Evolutionary conservation across 2,113 vertebrate genomes (phyloP).

Genomic region (Sula dactylatra): DNA sequence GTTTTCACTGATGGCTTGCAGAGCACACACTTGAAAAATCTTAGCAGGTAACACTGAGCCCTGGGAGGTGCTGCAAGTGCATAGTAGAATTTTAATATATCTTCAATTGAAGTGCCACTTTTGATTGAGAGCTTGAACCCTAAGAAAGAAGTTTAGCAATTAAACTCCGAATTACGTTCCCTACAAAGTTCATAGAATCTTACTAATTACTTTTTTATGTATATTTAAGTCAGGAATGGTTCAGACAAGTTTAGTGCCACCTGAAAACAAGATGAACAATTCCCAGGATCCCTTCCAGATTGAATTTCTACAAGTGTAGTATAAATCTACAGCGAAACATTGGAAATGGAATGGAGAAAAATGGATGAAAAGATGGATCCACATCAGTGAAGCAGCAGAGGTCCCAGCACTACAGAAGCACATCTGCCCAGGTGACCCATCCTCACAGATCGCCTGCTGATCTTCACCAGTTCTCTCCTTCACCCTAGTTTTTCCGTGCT

Average conservation of each 20-base stretch:
- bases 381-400: background rate
- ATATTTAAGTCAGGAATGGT: background rate
- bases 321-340: background rate
- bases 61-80: background rate
- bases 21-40: background rate
- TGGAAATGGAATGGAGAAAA: background rate
- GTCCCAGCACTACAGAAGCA: background rate
- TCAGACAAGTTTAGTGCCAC: background rate
- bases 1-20: background rate
- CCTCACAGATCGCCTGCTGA: background rate
- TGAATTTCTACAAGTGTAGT: background rate
- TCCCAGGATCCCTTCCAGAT: background rate
- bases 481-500: background rate
- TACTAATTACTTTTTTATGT: background rate
- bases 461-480: background rate
- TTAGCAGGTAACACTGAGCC: background rate
- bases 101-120: background rate
- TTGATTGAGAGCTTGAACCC: background rate
- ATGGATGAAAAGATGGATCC: background rate
- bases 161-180: background rate
- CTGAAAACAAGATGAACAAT: background rate
- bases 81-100: background rate
- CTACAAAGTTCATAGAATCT: background rate
- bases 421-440: background rate
- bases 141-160: background rate